These are phyloP conservation scores for Palloptera scutellata DNA, from an alignment of 2,888 invertebrate genomes.

Conservation along the genomic window DNA sequence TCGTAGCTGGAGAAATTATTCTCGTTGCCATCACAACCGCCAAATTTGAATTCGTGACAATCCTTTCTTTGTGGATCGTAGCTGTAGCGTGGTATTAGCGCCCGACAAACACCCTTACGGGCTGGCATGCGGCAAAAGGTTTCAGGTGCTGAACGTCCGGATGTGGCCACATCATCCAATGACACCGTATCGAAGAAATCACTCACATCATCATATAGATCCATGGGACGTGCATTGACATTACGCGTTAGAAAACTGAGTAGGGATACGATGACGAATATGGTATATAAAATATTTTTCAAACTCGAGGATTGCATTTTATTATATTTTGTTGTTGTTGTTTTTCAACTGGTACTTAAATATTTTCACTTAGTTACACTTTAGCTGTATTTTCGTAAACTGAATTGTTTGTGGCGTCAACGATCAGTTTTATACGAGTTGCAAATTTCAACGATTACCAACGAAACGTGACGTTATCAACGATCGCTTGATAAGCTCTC, in stretches of 20 bases:
- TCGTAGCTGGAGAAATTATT: constrained; percentile 67
- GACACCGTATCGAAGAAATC: constrained; percentile 61
- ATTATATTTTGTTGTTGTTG: not conserved
- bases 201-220: constrained; percentile 61
- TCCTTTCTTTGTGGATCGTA: constrained; percentile 65
- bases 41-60: constrained; percentile 67
- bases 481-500: no score
- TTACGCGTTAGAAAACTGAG: constrained; percentile 16
- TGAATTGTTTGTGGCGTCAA: constrained; percentile 46
- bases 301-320: constrained; percentile 31
- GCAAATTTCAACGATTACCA: no score
- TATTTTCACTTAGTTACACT: constrained; percentile 9
- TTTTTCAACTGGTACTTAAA: not conserved
- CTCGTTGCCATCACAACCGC: constrained; percentile 68
- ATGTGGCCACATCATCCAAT: constrained; percentile 56
- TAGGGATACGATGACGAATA: constrained; percentile 7
- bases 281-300: constrained; percentile 33
- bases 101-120: constrained; percentile 63
- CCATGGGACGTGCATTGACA: constrained; percentile 51
- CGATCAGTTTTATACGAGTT: constrained; percentile 52
- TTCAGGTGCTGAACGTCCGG: constrained; percentile 54
- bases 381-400: constrained; percentile 39
- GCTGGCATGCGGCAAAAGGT: constrained; percentile 61
- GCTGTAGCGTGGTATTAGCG: constrained; percentile 63
- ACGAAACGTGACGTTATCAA: no score